These are phyloP conservation scores for Periplaneta americana DNA, from an alignment of 1,140 invertebrate species.

Conservation along the genomic window DNA sequence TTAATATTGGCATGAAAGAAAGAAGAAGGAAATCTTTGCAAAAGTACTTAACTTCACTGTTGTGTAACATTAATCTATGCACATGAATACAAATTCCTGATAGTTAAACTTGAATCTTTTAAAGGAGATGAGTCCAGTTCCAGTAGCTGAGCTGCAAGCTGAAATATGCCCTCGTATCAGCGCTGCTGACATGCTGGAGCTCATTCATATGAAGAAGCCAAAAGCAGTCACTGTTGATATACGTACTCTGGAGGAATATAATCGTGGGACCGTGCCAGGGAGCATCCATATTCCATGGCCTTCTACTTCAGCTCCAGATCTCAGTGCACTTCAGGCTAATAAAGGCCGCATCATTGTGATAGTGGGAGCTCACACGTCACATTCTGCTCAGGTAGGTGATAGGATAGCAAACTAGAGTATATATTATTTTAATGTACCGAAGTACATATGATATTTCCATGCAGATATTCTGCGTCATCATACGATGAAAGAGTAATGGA, in stretches of 20 bases:
- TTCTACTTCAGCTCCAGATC: neutral
- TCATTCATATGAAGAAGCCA: constrained; percentile 31
- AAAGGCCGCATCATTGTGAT: neutral
- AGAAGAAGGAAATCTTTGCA: too few species aligned
- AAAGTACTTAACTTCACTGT: too few species aligned
- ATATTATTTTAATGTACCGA: too few species aligned
- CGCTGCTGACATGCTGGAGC: constrained; percentile 71
- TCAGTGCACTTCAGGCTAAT: neutral
- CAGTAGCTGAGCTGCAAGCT: constrained; percentile 56
- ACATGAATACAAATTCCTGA: too few species aligned
- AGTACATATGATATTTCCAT: too few species aligned
- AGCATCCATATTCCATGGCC: neutral
- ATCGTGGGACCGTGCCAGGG: neutral
- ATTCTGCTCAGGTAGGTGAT: neutral
- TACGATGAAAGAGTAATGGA: too few species aligned
- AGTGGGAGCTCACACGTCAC: neutral
- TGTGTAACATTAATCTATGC: too few species aligned
- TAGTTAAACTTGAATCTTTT: too few species aligned
- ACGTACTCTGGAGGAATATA: constrained; percentile 8
- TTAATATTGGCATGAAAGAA: too few species aligned
- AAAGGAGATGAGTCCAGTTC: constrained; percentile 38
- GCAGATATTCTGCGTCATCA: too few species aligned
- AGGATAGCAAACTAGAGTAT: neutral
- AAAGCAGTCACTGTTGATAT: constrained; percentile 1
- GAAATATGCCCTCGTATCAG: constrained; percentile 80